Evolutionary conservation across 2,888 invertebrate genomes (phyloP).

Genomic region (Cecidostiba fungosa): DNA sequence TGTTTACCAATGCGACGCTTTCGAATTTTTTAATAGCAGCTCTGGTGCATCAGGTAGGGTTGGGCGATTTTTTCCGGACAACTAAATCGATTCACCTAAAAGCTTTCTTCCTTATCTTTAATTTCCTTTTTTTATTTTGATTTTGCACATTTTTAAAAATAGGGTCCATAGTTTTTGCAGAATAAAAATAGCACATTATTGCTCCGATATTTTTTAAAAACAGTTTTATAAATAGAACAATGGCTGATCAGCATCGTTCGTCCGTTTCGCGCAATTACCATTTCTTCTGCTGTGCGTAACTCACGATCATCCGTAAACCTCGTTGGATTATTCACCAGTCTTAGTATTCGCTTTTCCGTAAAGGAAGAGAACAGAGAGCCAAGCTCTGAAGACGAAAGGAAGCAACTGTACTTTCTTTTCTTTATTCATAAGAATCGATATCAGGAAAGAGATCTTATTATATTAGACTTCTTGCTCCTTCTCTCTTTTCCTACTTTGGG

Average conservation of each 20-base stretch:
- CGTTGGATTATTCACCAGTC: not conserved
- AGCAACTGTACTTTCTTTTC: not conserved
- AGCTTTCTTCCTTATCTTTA: not conserved
- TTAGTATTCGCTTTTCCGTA: not conserved
- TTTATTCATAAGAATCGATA: slow-evolving; percentile 25
- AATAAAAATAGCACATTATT: too few species aligned
- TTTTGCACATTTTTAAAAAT: not conserved
- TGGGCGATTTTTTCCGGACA: not conserved
- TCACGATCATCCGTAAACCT: not conserved
- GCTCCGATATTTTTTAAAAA: not conserved
- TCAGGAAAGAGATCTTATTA: slow-evolving; percentile 24
- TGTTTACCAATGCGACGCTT: not conserved
- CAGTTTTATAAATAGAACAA: not conserved
- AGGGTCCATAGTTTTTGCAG: too few species aligned
- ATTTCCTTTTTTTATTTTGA: not conserved
- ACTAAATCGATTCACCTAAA: not conserved
- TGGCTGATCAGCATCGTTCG: not conserved
- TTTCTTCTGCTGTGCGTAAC: not conserved
- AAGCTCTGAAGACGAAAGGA: not conserved
- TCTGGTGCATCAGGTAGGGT: not conserved
- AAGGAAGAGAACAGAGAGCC: not conserved
- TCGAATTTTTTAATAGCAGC: not conserved
- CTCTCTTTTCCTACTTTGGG: not conserved
- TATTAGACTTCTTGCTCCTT: not conserved
- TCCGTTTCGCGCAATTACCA: not conserved